phyloP scores from a whole-genome alignment of 2,888 invertebrate genomes.

The Neria commutata region DNA sequence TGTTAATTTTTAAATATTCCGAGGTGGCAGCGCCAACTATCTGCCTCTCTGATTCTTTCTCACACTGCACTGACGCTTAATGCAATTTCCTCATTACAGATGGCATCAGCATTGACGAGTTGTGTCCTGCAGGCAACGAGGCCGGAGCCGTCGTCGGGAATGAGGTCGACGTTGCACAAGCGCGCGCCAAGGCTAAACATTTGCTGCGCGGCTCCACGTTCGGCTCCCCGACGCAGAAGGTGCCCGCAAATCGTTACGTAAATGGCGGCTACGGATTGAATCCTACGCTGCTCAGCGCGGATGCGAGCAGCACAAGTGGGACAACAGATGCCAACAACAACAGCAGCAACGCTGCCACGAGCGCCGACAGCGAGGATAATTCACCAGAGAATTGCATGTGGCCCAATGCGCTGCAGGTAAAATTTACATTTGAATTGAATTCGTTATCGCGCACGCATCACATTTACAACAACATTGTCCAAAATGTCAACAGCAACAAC shows the following conservation, averaged over 20 bases:
- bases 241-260: slow-evolving; percentile 51
- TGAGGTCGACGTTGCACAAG: slow-evolving; percentile 34
- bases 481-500: no score
- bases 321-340: not conserved
- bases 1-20: no score
- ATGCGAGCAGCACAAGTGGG: slow-evolving; percentile 28
- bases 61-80: no score
- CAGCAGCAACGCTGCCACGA: slow-evolving; percentile 7
- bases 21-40: not conserved
- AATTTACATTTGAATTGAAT: slow-evolving; percentile 24
- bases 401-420: slow-evolving; percentile 81
- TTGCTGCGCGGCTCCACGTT: slow-evolving; percentile 56
- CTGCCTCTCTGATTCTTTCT: not conserved
- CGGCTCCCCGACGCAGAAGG: slow-evolving; percentile 49
- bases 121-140: slow-evolving; percentile 48
- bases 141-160: slow-evolving; percentile 27
- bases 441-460: not conserved
- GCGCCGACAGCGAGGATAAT: slow-evolving; percentile 37
- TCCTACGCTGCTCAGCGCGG: slow-evolving; percentile 20
- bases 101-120: slow-evolving; percentile 58
- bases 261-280: slow-evolving; percentile 42
- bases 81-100: slow-evolving; percentile 41
- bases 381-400: slow-evolving; percentile 68
- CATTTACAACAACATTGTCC: not conserved
- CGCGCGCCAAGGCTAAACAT: slow-evolving; percentile 51